phyloP scores from a whole-genome alignment of 2,888 invertebrate genomes.

The Phymatocera aterrima region DNA sequence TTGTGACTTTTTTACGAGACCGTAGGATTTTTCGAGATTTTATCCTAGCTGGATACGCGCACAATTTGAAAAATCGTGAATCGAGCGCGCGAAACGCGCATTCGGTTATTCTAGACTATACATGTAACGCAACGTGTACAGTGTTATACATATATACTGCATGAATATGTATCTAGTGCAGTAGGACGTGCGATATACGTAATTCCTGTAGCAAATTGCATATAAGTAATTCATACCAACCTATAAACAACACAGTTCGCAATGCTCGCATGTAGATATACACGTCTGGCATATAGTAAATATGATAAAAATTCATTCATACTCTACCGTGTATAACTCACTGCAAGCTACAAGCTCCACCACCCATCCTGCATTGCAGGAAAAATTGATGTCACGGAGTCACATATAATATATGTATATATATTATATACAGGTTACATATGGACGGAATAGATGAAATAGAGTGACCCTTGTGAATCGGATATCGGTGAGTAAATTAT shows the following conservation, averaged over 20 bases:
- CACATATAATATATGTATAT: neutral
- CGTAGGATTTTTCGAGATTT: no score
- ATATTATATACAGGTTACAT: neutral
- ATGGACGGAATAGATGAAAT: no score
- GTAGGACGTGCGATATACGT: neutral
- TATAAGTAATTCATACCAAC: conserved; percentile 16
- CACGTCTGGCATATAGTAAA: neutral
- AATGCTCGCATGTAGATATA: neutral
- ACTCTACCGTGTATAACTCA: conserved; percentile 27
- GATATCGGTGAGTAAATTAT: no score
- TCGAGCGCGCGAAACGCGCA: no score
- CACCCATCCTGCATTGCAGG: neutral
- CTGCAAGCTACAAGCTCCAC: neutral
- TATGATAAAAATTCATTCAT: conserved; percentile 37
- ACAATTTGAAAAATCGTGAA: no score
- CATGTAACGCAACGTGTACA: neutral
- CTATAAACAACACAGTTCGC: conserved; percentile 4
- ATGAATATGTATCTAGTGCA: neutral
- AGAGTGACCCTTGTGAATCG: no score
- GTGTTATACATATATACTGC: no score
- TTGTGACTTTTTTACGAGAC: no score
- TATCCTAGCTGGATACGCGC: no score
- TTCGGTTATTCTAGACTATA: no score
- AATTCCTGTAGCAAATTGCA: conserved; percentile 22
- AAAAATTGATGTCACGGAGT: conserved; percentile 15